phyloP scores from a whole-genome alignment of 2,888 invertebrate species.

The Sicus ferrugineus region DNA sequence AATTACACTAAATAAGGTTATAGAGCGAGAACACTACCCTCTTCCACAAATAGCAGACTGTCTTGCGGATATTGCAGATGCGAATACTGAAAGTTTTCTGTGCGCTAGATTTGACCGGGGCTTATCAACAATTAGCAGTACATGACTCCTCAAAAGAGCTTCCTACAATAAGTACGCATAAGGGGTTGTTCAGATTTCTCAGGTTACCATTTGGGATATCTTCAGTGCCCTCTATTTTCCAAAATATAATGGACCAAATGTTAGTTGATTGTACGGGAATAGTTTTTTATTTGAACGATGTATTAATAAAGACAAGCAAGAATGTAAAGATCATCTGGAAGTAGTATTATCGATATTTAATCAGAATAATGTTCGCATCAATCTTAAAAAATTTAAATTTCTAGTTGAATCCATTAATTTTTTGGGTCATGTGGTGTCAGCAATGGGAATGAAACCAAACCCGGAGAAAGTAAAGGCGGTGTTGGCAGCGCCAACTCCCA shows the following conservation, averaged over 20 bases:
- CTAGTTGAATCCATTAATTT: conserved; percentile 33
- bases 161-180: conserved; percentile 46
- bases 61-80: not conserved
- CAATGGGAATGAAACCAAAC: conserved; percentile 33
- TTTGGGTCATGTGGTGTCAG: conserved; percentile 33
- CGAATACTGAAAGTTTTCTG: not conserved
- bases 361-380: conserved; percentile 37
- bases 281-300: conserved; percentile 38
- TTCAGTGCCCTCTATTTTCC: conserved; percentile 38
- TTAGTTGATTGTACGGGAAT: conserved; percentile 28
- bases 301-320: conserved; percentile 32
- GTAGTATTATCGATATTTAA: conserved; percentile 36
- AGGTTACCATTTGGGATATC: conserved; percentile 39
- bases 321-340: conserved; percentile 34
- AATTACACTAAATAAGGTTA: conserved; percentile 5
- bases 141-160: conserved; percentile 40
- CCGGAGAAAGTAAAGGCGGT: conserved; percentile 33
- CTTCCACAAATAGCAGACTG: not conserved
- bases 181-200: conserved; percentile 37
- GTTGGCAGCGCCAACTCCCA: conserved; percentile 23
- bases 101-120: not conserved
- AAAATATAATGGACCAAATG: conserved; percentile 40
- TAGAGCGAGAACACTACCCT: not conserved
- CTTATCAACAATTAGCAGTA: conserved; percentile 26
- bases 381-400: conserved; percentile 39